Conservation (phyloP, 2,113 vertebrate species). For the Lasiurus borealis region DNA sequence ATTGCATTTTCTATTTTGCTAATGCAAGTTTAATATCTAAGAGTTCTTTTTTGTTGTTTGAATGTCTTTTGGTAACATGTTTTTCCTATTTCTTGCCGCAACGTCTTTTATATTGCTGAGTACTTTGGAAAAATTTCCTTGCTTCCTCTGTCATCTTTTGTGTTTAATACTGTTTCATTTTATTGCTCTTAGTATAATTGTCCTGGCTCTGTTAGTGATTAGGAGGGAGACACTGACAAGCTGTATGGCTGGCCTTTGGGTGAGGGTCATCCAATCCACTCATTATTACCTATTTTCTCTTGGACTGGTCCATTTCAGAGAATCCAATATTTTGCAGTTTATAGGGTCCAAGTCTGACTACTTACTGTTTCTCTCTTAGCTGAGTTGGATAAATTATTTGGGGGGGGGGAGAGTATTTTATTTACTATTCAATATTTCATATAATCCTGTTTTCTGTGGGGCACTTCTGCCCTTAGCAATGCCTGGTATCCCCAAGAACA, state of each 20-base stretch:
- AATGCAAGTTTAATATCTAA: not conserved
- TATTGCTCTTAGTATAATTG: not conserved
- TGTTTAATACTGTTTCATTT: conserved; percentile 27
- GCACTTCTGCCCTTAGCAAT: not conserved
- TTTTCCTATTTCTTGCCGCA: not conserved
- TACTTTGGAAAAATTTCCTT: conserved; percentile 2
- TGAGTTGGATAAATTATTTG: conserved; percentile 28
- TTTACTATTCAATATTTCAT: not conserved
- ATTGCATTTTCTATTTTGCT: conserved; percentile 28
- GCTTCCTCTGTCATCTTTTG: not conserved
- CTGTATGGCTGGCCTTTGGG: not conserved
- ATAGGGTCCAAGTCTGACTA: not conserved
- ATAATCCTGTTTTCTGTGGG: conserved; percentile 9
- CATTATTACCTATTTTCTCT: not conserved
- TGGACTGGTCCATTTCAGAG: not conserved
- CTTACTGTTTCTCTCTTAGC: not conserved
- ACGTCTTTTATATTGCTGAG: not conserved
- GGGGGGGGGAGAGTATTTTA: not conserved
- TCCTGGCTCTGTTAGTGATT: not conserved
- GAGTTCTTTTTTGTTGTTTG: not conserved
- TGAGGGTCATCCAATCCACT: not conserved
- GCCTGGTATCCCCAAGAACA: not conserved
- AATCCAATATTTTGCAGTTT: not conserved
- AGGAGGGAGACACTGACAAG: not conserved
- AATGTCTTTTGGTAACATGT: not conserved